Evolutionary conservation across 2,888 invertebrate genomes (phyloP), one percentile per base, ranked within the genome.

Genomic region (Colostygia pectinataria): DNA sequence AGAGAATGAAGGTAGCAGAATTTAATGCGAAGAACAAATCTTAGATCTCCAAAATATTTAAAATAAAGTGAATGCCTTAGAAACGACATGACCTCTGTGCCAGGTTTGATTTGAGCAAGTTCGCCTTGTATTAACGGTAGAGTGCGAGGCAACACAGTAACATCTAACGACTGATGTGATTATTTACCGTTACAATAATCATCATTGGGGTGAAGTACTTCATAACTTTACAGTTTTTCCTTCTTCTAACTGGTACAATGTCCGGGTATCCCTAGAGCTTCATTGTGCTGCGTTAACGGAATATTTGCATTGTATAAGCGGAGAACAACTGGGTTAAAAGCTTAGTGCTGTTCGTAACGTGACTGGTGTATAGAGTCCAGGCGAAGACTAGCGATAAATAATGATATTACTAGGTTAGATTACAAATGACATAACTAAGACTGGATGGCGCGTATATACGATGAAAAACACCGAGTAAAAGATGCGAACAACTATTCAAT

Each of bases 251-350:
- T 63, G 63, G 61, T 50, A 62, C 63, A 66, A 63, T 60, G 70
- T 59, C 60, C 66, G 63, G 63, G 57, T 69, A 61, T 69, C 63
- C 59, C 58, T 37, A 59, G 61, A 60, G 61, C 56, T 59, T 47
- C 46, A 53, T 60, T 61, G 63, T 59, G 68, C 63, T 68, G 70
- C 70, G 71, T 69, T 71, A 77, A 69, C 69, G 68, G 73, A 74
- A 75, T 77, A 77, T 74, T 74, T 77, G 70, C 73, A 71, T 74
- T 71, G 69, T 66, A n/a, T n/a, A 66, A 68, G 70, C 63, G 57
- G 55, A 55, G 53, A 54, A 68, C 65, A 77, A 78, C 76, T 76
- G 66, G 79, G 80, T 80, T 83, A 85, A 81, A 83, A 84, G 85
- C 83, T 81, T 80, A 80, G 66, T 66, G 74, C 57, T 76, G 77